phyloP scores from a whole-genome alignment of 2,797 vertebrate genomes.

The Thaleichthys pacificus region DNA sequence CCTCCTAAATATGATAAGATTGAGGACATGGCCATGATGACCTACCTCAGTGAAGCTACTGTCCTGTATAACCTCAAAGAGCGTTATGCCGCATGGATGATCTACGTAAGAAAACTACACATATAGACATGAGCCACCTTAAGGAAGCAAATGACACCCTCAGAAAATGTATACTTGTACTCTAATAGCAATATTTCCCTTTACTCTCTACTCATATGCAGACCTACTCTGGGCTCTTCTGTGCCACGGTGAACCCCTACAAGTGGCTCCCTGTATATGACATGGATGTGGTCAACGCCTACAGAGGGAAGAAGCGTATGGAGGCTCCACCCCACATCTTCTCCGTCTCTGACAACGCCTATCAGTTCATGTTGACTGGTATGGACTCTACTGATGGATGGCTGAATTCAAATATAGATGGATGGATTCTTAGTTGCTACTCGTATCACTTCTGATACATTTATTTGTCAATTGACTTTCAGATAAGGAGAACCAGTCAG shows the following conservation, averaged over 20 bases:
- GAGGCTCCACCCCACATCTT: constrained; percentile 16
- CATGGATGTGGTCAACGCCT: constrained; percentile 4
- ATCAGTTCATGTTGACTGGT: constrained; percentile 6
- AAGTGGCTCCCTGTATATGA: constrained; percentile 71
- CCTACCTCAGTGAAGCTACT: constrained; percentile 64
- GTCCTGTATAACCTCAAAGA: constrained; percentile 84
- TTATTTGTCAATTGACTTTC: constrained; percentile 16
- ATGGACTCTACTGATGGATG: not conserved
- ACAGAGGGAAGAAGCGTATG: constrained; percentile 23
- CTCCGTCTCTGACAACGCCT: constrained; percentile 4
- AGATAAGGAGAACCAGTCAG: constrained; percentile 77
- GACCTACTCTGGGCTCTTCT: constrained; percentile 83
- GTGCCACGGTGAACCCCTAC: constrained; percentile 80
- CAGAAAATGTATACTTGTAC: too few relatives aligned
- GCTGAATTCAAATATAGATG: not conserved
- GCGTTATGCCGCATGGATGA: too few relatives aligned
- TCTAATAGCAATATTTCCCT: too few relatives aligned
- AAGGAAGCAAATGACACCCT: too few relatives aligned
- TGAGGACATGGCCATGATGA: constrained; percentile 52
- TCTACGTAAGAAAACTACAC: too few relatives aligned
- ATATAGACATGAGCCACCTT: too few relatives aligned
- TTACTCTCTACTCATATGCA: not conserved
- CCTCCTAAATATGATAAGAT: constrained; percentile 49
- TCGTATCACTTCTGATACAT: not conserved
- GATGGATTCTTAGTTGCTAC: not conserved